phyloP scores from a whole-genome alignment of 2,113 vertebrate species.

The Pygoscelis antarcticus region DNA sequence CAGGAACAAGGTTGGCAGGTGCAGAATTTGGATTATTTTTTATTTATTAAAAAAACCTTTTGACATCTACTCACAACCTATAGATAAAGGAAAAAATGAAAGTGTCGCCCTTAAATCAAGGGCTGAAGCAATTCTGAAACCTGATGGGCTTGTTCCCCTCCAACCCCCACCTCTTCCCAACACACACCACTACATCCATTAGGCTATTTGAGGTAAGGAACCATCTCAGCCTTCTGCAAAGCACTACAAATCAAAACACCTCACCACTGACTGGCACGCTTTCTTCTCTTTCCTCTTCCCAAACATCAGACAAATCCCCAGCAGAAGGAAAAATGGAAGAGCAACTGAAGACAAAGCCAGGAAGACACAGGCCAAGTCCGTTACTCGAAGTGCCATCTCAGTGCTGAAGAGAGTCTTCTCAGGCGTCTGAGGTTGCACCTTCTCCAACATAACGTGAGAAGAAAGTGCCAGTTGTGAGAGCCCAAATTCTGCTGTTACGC shows the following conservation, averaged over 20 bases:
- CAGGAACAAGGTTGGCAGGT: not conserved
- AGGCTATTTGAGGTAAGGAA: not conserved
- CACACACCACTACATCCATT: not conserved
- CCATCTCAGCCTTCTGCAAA: not conserved
- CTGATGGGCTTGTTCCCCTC: not conserved
- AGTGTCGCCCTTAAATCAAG: fast-evolving
- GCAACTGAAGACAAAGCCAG: not conserved
- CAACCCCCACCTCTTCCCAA: not conserved
- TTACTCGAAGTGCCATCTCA: fast-evolving
- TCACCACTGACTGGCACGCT: not conserved
- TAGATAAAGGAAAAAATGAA: not conserved
- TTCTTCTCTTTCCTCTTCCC: not conserved
- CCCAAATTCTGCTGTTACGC: too few species aligned
- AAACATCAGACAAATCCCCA: not conserved
- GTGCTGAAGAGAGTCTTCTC: not conserved
- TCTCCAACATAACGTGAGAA: not conserved
- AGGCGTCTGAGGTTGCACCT: not conserved
- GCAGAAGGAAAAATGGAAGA: not conserved
- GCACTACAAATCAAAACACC: not conserved
- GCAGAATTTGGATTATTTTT: not conserved
- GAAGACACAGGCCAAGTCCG: not conserved
- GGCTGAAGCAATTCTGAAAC: not conserved
- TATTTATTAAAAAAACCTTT: not conserved
- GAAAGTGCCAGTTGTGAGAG: not conserved
- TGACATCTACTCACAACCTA: not conserved